Conservation (phyloP, 2,797 vertebrate species). For the Sylvia borin region DNA sequence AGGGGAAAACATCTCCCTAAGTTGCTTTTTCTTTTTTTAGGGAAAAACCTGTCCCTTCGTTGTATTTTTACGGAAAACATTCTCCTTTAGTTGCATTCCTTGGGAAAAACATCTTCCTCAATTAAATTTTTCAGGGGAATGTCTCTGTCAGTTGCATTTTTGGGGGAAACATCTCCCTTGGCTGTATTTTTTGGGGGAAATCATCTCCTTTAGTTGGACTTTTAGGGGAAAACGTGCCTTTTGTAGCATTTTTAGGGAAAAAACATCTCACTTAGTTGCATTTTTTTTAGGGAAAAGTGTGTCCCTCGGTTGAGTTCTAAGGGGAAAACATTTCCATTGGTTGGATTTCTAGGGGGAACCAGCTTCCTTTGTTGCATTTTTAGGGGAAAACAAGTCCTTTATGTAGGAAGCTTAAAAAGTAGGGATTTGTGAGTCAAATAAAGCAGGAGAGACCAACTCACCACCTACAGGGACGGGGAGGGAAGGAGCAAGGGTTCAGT, state of each 20-base stretch:
- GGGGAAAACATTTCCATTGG: not conserved
- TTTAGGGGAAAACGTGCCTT: not conserved
- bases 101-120: not conserved
- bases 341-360: not conserved
- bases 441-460: not conserved
- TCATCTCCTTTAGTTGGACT: not conserved
- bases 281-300: not conserved
- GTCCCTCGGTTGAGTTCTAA: not conserved
- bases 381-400: not conserved
- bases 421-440: not conserved
- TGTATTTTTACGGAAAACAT: not conserved
- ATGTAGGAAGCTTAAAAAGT: not conserved
- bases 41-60: accelerated
- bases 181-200: not conserved
- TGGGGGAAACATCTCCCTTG: not conserved
- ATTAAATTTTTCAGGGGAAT: not conserved
- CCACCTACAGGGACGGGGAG: not conserved
- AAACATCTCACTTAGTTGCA: not conserved
- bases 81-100: not conserved
- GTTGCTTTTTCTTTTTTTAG: not conserved
- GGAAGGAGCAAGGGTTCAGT: not conserved
- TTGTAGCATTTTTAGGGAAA: not conserved
- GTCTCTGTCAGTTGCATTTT: not conserved
- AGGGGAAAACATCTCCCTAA: not conserved
- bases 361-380: not conserved